Conservation (phyloP, 2,888 invertebrate species). For the Oxystoma pomonae region DNA sequence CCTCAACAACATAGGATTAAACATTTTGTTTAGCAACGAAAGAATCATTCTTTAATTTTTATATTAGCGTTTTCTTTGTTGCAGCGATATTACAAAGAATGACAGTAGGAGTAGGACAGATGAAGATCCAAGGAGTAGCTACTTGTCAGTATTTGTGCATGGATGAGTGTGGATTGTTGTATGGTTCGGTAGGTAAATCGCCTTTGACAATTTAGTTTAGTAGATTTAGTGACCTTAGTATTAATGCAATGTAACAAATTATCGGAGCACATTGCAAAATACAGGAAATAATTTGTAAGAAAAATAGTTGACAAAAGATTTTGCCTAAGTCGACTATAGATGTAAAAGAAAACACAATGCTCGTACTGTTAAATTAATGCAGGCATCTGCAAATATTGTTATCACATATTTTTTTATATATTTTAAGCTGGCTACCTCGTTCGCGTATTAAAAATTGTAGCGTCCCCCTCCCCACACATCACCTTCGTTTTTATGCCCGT, state of each 20-base stretch:
- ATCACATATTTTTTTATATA: too few relatives aligned
- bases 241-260: not conserved
- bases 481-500: too few relatives aligned
- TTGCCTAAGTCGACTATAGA: too few relatives aligned
- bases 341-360: too few relatives aligned
- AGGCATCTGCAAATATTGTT: too few relatives aligned
- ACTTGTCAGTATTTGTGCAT: slow-evolving; percentile 87
- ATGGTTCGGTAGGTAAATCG: slow-evolving; percentile 74
- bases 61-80: slow-evolving; percentile 43
- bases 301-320: not conserved
- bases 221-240: too few relatives aligned
- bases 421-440: too few relatives aligned
- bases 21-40: too few relatives aligned
- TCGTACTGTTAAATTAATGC: too few relatives aligned
- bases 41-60: not conserved
- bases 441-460: too few relatives aligned
- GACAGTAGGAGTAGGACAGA: slow-evolving; percentile 71
- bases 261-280: not conserved
- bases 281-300: not conserved
- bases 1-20: too few relatives aligned
- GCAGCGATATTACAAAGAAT: slow-evolving; percentile 68
- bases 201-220: not conserved
- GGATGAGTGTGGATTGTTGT: slow-evolving; percentile 82
- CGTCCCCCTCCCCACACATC: too few relatives aligned
- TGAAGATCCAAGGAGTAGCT: slow-evolving; percentile 84